Evolutionary conservation across 1,140 invertebrate genomes (phyloP), one percentile per base, ranked within the genome.

Genomic region (Schmidtea mediterranea): DNA sequence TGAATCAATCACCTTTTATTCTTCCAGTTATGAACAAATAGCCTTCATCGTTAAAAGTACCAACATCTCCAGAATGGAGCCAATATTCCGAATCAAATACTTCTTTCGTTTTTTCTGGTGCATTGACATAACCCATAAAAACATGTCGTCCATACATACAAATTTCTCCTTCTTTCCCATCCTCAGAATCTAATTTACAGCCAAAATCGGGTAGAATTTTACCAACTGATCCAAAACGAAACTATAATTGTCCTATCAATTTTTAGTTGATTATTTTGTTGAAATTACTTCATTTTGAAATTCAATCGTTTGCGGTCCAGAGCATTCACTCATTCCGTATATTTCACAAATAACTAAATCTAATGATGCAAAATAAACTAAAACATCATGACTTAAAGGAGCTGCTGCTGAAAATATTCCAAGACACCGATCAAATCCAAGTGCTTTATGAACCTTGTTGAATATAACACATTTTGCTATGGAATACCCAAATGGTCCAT

Each of bases 341-440:
- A 43, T 37, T 37, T 57, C 55, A 18, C 74, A 67, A 23, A 84
- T 66, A 0, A 74, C 72, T 40, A 84, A 77, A 56, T 83, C 78
- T 0, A 83, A 63, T 24, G 77, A 78, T 53, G 77, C 59, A 58
- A 86, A 84, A 63, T 78, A 84, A 53, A 76, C 72, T 57, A 82
- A 76, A 18, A 80, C 67, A 13, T 83, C 79, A 0, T 64, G 64
- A 1, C 74, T 73, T 10, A 82, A 69, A 1, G 81, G 80, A 2
- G 81, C 81, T 2, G 79, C 80, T 1, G 75, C 79, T 0, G 75
- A 75, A 22, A 74, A 60, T 52, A 73, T 75, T 0, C 71, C 54
- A n/a, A 65, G 65, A 54, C 76, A 76, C 24, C 69, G 63, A 53
- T 74, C 73, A 1, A 86, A 63, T 0, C 81, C 81, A 12, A 84